These are phyloP conservation scores for Oscheius sp. DNA, from an alignment of 2,888 invertebrate species.

Conservation along the genomic window DNA sequence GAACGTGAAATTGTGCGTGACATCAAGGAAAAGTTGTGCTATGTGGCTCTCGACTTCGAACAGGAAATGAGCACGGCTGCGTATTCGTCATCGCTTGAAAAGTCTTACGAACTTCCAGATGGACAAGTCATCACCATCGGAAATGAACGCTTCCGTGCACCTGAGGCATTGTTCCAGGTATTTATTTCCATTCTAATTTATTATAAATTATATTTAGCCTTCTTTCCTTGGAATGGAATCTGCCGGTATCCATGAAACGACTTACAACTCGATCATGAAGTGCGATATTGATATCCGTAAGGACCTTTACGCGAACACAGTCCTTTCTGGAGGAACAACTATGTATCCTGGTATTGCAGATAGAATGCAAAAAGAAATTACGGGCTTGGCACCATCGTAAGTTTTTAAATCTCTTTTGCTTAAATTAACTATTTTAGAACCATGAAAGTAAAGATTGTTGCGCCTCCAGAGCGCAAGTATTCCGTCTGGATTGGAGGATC, in stretches of 20 bases:
- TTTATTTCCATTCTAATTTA: constrained; percentile 34
- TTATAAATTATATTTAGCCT: constrained; percentile 73
- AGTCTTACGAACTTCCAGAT: constrained; percentile 87
- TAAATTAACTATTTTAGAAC: no score
- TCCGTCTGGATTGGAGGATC: no score
- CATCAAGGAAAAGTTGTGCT: constrained; percentile 92
- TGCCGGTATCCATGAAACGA: constrained; percentile 76
- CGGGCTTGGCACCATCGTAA: constrained; percentile 62
- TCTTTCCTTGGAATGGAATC: constrained; percentile 80
- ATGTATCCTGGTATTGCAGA: constrained; percentile 97
- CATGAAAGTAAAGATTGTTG: constrained; percentile 76
- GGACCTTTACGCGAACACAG: constrained; percentile 82
- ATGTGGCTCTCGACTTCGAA: constrained; percentile 97
- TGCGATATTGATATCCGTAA: constrained; percentile 90
- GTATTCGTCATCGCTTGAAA: constrained; percentile 87
- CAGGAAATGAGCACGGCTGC: constrained; percentile 92
- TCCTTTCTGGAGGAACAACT: constrained; percentile 75
- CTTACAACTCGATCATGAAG: constrained; percentile 90
- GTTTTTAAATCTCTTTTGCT: no score
- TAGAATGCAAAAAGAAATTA: constrained; percentile 90
- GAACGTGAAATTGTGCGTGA: constrained; percentile 89
- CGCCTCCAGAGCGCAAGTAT: no score
- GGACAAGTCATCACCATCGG: constrained; percentile 78
- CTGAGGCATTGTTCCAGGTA: constrained; percentile 90
- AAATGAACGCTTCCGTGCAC: constrained; percentile 84